A percentile compares a stretch with the other conserved stretches of the same genome.
Conservation (phyloP, 2,888 invertebrate genomes). For the Rhodophaea formosa region DNA sequence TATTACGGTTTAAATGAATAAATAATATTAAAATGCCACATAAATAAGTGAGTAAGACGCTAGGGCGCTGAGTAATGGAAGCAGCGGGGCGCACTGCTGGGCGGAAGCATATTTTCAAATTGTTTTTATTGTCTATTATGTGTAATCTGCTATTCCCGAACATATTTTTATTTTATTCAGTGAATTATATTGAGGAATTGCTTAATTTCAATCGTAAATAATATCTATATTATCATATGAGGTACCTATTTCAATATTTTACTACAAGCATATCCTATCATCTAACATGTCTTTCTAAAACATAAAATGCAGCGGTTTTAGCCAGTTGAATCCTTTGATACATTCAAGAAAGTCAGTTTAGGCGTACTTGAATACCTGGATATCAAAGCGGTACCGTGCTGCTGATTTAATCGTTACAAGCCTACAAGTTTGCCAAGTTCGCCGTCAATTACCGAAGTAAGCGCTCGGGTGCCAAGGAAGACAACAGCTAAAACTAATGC, state of each 20-base stretch:
- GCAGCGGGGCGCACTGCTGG: slow-evolving; percentile 22
- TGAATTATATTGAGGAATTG: background rate
- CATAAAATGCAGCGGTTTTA: background rate
- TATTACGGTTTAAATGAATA: slow-evolving; percentile 6
- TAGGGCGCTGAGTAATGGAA: slow-evolving; percentile 21
- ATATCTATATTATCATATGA: background rate
- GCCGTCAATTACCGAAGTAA: slow-evolving; percentile 63
- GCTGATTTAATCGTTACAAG: slow-evolving; percentile 64
- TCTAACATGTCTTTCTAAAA: no score
- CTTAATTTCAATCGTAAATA: background rate
- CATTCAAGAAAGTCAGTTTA: background rate
- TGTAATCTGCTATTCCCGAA: slow-evolving; percentile 4
- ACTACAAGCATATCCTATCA: no score
- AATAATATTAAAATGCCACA: slow-evolving; percentile 22
- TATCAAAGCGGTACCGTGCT: slow-evolving; percentile 28
- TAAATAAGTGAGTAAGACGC: slow-evolving; percentile 23
- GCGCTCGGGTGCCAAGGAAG: slow-evolving; percentile 56
- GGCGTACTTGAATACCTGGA: background rate
- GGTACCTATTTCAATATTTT: background rate
- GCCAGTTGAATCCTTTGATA: background rate
- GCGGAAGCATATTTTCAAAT: slow-evolving; percentile 22
- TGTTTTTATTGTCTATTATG: slow-evolving; percentile 19
- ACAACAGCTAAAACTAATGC: slow-evolving; percentile 73
- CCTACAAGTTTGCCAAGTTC: slow-evolving; percentile 61
- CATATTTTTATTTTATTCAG: background rate